Percentiles rank a stretch among this genome's conserved stretches.
These are phyloP conservation scores for Clarias magur DNA, from an alignment of 2,113 vertebrate species.

Conservation along the genomic window DNA sequence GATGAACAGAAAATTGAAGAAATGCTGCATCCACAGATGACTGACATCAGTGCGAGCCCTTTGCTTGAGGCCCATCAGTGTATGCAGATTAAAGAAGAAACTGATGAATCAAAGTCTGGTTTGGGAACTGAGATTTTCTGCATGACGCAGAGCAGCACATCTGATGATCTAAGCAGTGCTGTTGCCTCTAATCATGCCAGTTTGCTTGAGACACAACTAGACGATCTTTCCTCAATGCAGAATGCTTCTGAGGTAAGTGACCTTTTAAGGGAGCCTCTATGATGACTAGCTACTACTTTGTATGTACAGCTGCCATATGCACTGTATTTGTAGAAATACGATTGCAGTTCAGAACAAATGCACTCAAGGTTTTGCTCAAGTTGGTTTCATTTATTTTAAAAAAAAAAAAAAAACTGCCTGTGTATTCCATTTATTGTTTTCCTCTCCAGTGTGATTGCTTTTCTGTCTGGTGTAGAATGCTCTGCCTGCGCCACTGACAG, in stretches of 20 bases:
- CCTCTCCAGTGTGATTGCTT: background rate
- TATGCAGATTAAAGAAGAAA: slow-evolving; percentile 47
- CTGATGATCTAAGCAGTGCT: background rate
- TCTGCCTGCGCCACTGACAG: background rate
- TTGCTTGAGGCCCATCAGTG: background rate
- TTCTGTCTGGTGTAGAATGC: background rate
- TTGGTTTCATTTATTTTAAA: background rate
- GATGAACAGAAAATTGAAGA: slow-evolving; percentile 26
- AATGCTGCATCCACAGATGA: background rate
- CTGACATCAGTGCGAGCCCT: background rate
- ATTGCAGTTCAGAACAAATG: background rate
- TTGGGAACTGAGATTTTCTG: background rate
- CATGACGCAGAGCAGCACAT: background rate
- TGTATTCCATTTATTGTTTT: background rate
- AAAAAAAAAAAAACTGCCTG: background rate
- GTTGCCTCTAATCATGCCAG: background rate
- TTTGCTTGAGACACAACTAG: slow-evolving; percentile 10
- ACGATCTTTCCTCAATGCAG: slow-evolving; percentile 14
- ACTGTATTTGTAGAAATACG: background rate
- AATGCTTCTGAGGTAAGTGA: slow-evolving; percentile 29
- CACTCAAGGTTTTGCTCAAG: background rate
- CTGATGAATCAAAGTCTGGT: slow-evolving; percentile 14
- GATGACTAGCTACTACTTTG: background rate
- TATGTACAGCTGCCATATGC: background rate
- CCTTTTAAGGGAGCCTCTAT: background rate